Evolutionary conservation across 2,888 invertebrate species (phyloP).

Genomic region (Metopia argyrocephala): DNA sequence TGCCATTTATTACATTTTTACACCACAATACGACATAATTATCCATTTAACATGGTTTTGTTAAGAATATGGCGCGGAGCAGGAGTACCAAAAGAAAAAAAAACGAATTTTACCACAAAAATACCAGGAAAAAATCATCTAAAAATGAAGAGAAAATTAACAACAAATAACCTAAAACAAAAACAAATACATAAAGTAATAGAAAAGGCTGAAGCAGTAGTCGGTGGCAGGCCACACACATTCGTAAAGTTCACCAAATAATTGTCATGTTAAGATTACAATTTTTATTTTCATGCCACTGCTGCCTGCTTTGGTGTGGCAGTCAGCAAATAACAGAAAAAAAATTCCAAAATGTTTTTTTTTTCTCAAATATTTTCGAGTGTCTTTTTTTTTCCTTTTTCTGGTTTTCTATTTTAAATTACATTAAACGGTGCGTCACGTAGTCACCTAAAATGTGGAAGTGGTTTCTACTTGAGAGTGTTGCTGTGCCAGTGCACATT

Average conservation of each 20-base stretch:
- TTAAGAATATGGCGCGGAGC: slow-evolving; percentile 60
- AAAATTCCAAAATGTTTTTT: slow-evolving; percentile 26
- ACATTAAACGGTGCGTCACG: slow-evolving; percentile 64
- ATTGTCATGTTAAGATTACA: slow-evolving; percentile 64
- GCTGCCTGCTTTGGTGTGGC: not conserved
- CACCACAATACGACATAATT: slow-evolving; percentile 64
- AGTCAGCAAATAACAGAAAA: not conserved
- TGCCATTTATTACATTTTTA: slow-evolving; percentile 58
- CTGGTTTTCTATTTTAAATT: slow-evolving; percentile 60
- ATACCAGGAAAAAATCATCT: slow-evolving; percentile 12
- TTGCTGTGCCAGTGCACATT: slow-evolving; percentile 7
- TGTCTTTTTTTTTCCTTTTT: not conserved
- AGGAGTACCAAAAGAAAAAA: no score
- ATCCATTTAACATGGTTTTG: slow-evolving; percentile 60
- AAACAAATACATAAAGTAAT: slow-evolving; percentile 47
- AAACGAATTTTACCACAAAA: slow-evolving; percentile 29
- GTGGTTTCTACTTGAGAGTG: slow-evolving; percentile 27
- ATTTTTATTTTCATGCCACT: slow-evolving; percentile 49
- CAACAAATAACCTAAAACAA: slow-evolving; percentile 1
- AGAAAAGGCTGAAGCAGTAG: slow-evolving; percentile 31
- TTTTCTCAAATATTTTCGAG: slow-evolving; percentile 29
- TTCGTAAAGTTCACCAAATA: slow-evolving; percentile 59
- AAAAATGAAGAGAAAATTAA: not conserved
- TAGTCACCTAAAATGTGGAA: slow-evolving; percentile 55
- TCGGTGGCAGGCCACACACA: slow-evolving; percentile 49